These are phyloP conservation scores for Acronicta leporina DNA, from an alignment of 2,888 invertebrate species.

Conservation along the genomic window DNA sequence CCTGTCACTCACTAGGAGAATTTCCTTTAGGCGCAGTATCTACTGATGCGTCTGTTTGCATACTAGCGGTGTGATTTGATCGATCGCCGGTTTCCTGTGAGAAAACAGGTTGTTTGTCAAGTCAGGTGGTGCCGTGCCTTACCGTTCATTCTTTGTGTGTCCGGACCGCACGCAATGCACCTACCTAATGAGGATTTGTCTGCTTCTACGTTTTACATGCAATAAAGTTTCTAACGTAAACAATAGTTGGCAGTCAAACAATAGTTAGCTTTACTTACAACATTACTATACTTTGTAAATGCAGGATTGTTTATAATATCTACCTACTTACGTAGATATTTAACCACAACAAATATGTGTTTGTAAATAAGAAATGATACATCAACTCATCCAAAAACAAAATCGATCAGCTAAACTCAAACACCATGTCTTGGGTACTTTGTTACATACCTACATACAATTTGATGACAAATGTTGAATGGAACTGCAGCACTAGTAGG, in stretches of 20 bases:
- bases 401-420: no score
- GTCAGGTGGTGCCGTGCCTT: constrained; percentile 77
- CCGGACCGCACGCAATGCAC: constrained; percentile 68
- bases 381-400: no score
- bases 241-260: constrained; percentile 39
- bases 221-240: constrained; percentile 40
- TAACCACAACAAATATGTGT: background rate
- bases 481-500: background rate
- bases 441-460: background rate
- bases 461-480: background rate
- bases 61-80: constrained; percentile 83
- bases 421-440: no score
- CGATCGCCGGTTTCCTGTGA: constrained; percentile 84
- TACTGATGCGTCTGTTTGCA: constrained; percentile 80
- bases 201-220: constrained; percentile 43
- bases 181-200: constrained; percentile 51
- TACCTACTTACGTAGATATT: no score
- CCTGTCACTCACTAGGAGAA: constrained; percentile 64
- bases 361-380: background rate
- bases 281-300: constrained; percentile 12
- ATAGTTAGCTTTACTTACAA: constrained; percentile 22
- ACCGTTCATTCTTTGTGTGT: constrained; percentile 76
- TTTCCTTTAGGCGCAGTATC: constrained; percentile 74
- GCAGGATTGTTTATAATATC: background rate
- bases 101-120: constrained; percentile 83